Conservation (phyloP, 2,113 vertebrate species). For the Phrynosoma blainvillii region DNA sequence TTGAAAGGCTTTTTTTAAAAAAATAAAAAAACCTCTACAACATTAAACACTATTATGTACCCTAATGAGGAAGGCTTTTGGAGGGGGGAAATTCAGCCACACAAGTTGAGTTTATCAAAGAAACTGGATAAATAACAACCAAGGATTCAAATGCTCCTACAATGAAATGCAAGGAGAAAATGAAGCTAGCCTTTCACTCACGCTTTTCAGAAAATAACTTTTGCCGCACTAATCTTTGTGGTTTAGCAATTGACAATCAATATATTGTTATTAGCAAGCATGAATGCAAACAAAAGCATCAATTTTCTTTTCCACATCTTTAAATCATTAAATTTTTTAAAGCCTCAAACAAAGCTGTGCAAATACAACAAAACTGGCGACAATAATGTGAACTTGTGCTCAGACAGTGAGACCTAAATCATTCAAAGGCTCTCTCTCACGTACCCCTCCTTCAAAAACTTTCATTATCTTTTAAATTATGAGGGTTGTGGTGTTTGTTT, state of each 20-base stretch:
- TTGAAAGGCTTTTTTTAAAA: constrained; percentile 62
- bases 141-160: constrained; percentile 71
- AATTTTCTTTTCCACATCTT: constrained; percentile 55
- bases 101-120: constrained; percentile 76
- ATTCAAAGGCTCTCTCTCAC: background rate
- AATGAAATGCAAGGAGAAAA: constrained; percentile 71
- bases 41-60: constrained; percentile 68
- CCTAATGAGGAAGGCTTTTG: constrained; percentile 71
- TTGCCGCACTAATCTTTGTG: constrained; percentile 73
- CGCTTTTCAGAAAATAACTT: constrained; percentile 71
- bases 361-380: constrained; percentile 55
- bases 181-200: constrained; percentile 75
- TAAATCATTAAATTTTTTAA: constrained; percentile 61
- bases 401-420: constrained; percentile 51
- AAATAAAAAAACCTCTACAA: constrained; percentile 58
- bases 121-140: constrained; percentile 78
- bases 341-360: background rate
- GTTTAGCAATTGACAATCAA: constrained; percentile 68
- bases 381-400: constrained; percentile 73
- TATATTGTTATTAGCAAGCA: constrained; percentile 70
- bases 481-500: background rate
- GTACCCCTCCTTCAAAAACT: background rate
- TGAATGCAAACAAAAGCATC: constrained; percentile 66
- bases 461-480: constrained; percentile 9
- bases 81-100: constrained; percentile 59